Evolutionary conservation across 2,113 vertebrate species (phyloP), one percentile per base, ranked within the genome.

Genomic region (Anguilla japonica): DNA sequence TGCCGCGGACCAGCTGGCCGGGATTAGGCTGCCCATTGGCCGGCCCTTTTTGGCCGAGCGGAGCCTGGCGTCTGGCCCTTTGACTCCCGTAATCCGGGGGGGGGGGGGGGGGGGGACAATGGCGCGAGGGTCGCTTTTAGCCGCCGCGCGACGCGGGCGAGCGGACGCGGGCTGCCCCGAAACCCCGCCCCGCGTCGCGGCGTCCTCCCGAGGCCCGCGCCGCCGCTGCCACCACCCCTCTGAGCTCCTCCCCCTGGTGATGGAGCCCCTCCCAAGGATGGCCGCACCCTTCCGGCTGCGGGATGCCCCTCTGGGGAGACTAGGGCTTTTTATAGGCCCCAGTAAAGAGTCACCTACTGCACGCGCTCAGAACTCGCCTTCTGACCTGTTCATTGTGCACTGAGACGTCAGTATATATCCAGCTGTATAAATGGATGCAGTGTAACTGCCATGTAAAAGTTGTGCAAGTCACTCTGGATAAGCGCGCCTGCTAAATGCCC

Each of bases 241-340:
- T 46, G 34, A 34, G 34, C 34, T 34, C 34, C 34, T 34, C 34
- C 34, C 34, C 34, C 86, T 79, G 29, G 9, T 22, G 7, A 22
- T 85, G 41, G 84, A 63, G 71, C 34, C 29, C 39, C 46, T 88
- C 84, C 46, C 75, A 34, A 43, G 26, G 79, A 81, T 46, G 83
- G 0, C 0, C 84, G 86, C 20, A 53, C 1, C 1, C 0, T 88
- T 86, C 22, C 1, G 88, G 0, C 80, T 34, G 41, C 85, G 22
- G 63, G 0, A 2, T 11, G 2, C 46, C 80, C 83, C 81, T 57
- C 84, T 34, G 0, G 39, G 41, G 63, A 79, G 0, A 39, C 29
- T 26, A 79, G 53, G 82, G 56, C 0, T 79, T 78, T 79, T 87
- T 85, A 41, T 81, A 11, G 56, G 14, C 41, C 86, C 14, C 67